These are phyloP conservation scores for Lethenteron reissneri DNA, from an alignment of 2,113 vertebrate species.

Conservation along the genomic window DNA sequence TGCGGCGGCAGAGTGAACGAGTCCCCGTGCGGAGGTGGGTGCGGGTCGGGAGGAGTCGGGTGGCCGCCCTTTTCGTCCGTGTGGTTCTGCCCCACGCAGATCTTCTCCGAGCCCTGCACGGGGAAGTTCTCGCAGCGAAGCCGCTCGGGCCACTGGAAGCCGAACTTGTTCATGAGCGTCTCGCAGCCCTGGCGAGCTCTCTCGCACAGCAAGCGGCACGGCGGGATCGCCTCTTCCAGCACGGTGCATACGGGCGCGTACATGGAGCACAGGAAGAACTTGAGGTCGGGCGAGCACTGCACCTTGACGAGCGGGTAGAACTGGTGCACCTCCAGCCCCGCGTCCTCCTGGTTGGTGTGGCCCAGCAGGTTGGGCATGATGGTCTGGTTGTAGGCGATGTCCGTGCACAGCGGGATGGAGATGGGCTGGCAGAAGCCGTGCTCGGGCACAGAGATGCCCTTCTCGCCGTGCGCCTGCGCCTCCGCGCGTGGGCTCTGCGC, in stretches of 20 bases:
- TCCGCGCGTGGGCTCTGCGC: not conserved
- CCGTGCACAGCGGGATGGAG: constrained; percentile 60
- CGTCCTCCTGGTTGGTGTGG: constrained; percentile 62
- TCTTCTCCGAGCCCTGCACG: constrained; percentile 58
- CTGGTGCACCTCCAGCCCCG: constrained; percentile 61
- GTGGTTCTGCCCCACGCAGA: constrained; percentile 72
- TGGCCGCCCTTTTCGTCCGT: constrained; percentile 26
- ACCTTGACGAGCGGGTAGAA: constrained; percentile 66
- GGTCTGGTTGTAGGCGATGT: constrained; percentile 68
- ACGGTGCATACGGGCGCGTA: constrained; percentile 65
- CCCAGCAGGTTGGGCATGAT: constrained; percentile 68
- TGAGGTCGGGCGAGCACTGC: constrained; percentile 53
- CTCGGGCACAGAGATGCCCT: constrained; percentile 56
- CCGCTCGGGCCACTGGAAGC: constrained; percentile 68
- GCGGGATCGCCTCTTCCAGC: constrained; percentile 53
- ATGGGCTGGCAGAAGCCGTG: constrained; percentile 68
- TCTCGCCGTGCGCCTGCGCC: constrained; percentile 24
- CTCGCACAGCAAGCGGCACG: constrained; percentile 60
- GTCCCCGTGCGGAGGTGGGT: constrained; percentile 9
- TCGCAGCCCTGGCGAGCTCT: constrained; percentile 56
- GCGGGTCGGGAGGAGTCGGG: constrained; percentile 20
- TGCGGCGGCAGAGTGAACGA: not conserved
- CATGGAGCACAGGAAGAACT: constrained; percentile 68
- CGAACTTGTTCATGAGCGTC: constrained; percentile 77
- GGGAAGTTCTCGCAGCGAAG: constrained; percentile 57